phyloP scores from a whole-genome alignment of 2,888 invertebrate genomes.

The Elysia crispata region DNA sequence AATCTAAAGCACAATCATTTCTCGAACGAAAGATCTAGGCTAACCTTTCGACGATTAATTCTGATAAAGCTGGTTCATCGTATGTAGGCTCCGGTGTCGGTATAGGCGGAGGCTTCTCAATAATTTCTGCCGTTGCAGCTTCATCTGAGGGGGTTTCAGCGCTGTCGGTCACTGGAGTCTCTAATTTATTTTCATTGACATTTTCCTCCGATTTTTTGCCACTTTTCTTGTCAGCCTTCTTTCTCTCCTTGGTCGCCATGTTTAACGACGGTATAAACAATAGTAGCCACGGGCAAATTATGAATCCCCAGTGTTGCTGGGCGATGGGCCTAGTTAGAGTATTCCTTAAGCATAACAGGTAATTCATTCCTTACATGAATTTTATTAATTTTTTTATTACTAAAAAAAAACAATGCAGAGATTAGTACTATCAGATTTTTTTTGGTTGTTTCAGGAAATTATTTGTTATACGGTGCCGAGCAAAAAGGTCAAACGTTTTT shows the following conservation, averaged over 20 bases:
- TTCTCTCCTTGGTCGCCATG: conserved; percentile 58
- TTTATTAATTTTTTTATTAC: too few relatives aligned
- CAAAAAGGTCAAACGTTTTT: too few relatives aligned
- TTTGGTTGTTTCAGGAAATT: too few relatives aligned
- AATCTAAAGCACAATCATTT: too few relatives aligned
- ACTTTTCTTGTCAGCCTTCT: conserved; percentile 63
- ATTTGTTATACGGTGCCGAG: too few relatives aligned
- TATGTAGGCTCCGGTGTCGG: conserved; percentile 71
- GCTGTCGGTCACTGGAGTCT: conserved; percentile 49
- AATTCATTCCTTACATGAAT: too few relatives aligned
- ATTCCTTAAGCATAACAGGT: too few relatives aligned
- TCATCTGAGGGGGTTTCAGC: conserved; percentile 42
- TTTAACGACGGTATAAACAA: conserved; percentile 48
- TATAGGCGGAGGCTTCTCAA: conserved; percentile 56
- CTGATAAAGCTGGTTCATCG: conserved; percentile 74
- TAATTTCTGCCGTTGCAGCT: conserved; percentile 45
- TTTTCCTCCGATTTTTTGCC: conserved; percentile 68
- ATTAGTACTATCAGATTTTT: too few relatives aligned
- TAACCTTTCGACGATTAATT: conserved; percentile 73
- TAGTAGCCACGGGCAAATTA: neutral
- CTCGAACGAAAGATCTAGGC: neutral
- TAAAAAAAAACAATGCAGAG: too few relatives aligned
- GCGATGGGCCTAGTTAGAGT: too few relatives aligned
- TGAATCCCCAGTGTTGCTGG: too few relatives aligned
- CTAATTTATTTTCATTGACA: conserved; percentile 61